A percentile compares a stretch with the other conserved stretches of the same genome.
Evolutionary conservation across 2,797 vertebrate species (phyloP).

Genomic region (Tarsius wallacei): DNA sequence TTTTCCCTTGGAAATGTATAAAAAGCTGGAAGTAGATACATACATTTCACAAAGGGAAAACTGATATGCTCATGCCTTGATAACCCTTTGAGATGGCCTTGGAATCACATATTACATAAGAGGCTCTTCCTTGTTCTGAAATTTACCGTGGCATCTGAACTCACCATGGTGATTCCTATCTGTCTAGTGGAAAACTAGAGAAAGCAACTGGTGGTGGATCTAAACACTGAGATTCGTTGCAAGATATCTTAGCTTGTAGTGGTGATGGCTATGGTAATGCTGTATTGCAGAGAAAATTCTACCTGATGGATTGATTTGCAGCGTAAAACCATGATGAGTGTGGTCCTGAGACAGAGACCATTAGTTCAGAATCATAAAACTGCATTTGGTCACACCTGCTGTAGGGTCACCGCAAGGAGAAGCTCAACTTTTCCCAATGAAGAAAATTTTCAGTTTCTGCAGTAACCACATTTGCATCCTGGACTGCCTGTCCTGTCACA

Average conservation of each 20-base stretch:
- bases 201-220: constrained; percentile 62
- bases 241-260: constrained; percentile 86
- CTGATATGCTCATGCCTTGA: neutral
- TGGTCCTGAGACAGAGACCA: neutral
- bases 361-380: neutral
- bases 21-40: neutral
- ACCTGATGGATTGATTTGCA: constrained; percentile 69
- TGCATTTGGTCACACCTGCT: neutral
- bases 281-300: constrained; percentile 88
- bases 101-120: neutral
- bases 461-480: neutral
- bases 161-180: constrained; percentile 61
- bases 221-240: constrained; percentile 79
- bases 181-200: constrained; percentile 85
- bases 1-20: neutral
- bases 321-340: constrained; percentile 74
- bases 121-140: neutral
- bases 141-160: neutral
- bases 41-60: neutral
- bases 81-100: neutral
- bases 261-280: constrained; percentile 89
- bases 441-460: neutral
- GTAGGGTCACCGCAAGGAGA: neutral
- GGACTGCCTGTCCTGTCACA: neutral
- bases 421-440: neutral